phyloP scores from a whole-genome alignment of 2,113 vertebrate genomes.

The Sitta europaea region DNA sequence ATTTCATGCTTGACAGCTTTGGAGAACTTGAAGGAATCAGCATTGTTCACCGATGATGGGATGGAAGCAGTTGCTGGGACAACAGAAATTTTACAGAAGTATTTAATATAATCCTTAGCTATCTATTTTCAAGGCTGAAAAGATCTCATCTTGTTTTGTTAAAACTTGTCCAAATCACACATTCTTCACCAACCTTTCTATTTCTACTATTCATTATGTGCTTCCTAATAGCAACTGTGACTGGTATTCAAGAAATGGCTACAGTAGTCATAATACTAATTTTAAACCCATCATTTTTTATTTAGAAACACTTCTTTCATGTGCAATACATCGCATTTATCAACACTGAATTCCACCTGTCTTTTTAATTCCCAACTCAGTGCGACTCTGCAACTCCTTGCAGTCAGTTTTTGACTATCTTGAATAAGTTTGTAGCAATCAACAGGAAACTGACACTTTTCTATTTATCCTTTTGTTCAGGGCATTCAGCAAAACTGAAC shows the following conservation, averaged over 20 bases:
- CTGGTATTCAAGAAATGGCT: background rate
- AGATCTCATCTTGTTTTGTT: background rate
- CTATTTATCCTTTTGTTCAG: background rate
- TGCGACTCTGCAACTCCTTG: background rate
- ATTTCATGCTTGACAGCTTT: background rate
- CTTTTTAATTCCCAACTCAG: background rate
- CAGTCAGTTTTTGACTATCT: background rate
- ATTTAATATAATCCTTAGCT: background rate
- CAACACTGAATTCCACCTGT: background rate
- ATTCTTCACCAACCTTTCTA: background rate
- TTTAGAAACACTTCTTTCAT: background rate
- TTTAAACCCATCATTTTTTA: background rate
- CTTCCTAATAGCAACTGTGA: background rate
- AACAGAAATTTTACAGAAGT: background rate
- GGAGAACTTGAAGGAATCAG: background rate
- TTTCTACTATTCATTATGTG: background rate
- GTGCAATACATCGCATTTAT: background rate
- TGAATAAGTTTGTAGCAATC: background rate
- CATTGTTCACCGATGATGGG: fast-evolving
- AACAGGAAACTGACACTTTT: background rate
- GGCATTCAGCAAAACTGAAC: conserved; percentile 10
- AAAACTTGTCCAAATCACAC: background rate
- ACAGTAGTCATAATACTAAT: background rate
- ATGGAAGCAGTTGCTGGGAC: background rate
- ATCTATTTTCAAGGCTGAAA: background rate